Percentiles rank a stretch among this genome's conserved stretches.
Conservation (phyloP, 2,797 vertebrate species). For the Poliocrania exsul region DNA sequence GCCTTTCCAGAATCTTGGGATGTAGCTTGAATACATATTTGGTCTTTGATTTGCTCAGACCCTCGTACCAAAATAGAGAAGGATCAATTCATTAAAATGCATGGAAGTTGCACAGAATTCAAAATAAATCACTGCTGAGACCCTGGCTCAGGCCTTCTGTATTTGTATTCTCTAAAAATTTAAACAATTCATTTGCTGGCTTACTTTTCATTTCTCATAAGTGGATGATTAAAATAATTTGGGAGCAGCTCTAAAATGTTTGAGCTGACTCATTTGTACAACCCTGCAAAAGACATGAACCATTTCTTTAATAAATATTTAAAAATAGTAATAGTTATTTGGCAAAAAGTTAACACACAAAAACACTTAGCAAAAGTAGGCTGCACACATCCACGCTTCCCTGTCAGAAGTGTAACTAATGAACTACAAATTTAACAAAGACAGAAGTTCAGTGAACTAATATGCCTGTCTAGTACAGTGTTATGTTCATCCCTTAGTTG, state of each 20-base stretch:
- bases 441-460: conserved; percentile 3
- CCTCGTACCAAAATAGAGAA: neutral
- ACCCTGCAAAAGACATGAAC: neutral
- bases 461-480: neutral
- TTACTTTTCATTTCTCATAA: neutral
- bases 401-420: neutral
- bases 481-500: neutral
- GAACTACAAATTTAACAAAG: neutral
- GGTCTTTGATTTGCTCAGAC: neutral
- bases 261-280: conserved; percentile 6
- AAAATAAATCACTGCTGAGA: neutral
- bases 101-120: neutral
- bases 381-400: neutral
- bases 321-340: neutral
- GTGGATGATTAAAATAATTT: conserved; percentile 12
- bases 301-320: neutral
- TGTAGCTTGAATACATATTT: neutral
- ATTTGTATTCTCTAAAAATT: neutral
- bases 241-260: neutral
- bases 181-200: neutral
- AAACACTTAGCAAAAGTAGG: neutral
- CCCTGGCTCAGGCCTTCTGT: neutral
- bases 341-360: neutral
- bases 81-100: neutral
- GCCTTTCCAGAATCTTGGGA: neutral